Conservation (phyloP, 2,113 vertebrate species). For the Ailuropoda melanoleuca region DNA sequence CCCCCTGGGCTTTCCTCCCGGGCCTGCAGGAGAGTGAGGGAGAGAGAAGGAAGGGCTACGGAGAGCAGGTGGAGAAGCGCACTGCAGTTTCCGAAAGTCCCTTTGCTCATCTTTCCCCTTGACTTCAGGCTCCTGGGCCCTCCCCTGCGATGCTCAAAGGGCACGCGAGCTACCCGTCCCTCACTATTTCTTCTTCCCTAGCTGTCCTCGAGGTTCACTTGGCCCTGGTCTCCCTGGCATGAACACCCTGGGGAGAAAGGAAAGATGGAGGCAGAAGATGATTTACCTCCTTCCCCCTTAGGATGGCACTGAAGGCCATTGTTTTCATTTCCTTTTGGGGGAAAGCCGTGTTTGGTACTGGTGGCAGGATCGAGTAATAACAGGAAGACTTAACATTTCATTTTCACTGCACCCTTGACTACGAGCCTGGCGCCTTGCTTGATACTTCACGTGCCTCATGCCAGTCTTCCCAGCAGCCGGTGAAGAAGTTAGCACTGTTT, state of each 20-base stretch:
- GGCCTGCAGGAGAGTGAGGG: background rate
- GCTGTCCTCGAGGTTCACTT: background rate
- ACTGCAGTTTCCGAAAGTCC: background rate
- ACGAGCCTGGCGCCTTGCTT: background rate
- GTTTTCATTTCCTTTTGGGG: background rate
- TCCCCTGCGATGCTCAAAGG: background rate
- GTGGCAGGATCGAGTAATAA: background rate
- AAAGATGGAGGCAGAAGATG: background rate
- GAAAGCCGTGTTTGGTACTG: background rate
- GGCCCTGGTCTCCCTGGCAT: background rate
- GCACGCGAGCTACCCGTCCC: background rate
- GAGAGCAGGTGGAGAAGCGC: background rate
- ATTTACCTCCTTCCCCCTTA: background rate
- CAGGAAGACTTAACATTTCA: background rate
- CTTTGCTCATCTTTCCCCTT: background rate
- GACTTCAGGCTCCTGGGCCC: background rate
- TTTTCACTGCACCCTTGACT: background rate
- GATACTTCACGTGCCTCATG: background rate
- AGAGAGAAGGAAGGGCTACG: background rate
- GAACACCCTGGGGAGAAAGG: background rate
- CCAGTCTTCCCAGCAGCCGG: background rate
- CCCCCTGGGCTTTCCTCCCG: background rate
- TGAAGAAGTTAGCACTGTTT: conserved; percentile 1
- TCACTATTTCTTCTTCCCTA: background rate
- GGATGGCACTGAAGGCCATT: background rate